Evolutionary conservation across 2,888 invertebrate genomes (phyloP), one percentile per base, ranked within the genome.

Genomic region (Dimorphilus gyrociliatus): DNA sequence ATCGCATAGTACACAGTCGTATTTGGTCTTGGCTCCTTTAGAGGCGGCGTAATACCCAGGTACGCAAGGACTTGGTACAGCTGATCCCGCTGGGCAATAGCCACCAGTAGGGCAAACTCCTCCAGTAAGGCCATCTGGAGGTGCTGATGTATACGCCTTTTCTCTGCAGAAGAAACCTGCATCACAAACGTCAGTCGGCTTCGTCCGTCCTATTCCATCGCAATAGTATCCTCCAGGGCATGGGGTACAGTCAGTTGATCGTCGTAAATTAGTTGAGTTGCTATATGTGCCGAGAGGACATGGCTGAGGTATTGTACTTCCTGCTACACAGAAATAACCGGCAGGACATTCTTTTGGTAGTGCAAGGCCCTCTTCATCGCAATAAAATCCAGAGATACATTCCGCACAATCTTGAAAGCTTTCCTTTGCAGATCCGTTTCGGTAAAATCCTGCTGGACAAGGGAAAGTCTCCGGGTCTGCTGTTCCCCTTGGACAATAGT

Each of bases 191-290:
- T 48, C 55, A 15, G 54, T 48, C 1, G 58, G 55, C 21, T 36
- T 42, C 10, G 53, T 56, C 5, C 45, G 35, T 3, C 55, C 57
- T 10, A 57, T 51, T 6, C 56, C 56, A 41, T 55, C 55, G 40
- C 58, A 58, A 40, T 57, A 58, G 26, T 51, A 46, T 4, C 58
- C 58, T 14, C 55, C 58, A 6, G 58, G 55, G 27, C 58, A 58
- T 1, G 55, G 55, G 8, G 54, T 52, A 33, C 58, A 58, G 33
- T 56, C 55, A n/a, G 51, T 48, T 28, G 47, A 48, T 19, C 49
- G 36, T 16, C 51, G 25, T 10, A 42, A 25, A 5, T 27, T 29
- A 3, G 53, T 53, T 4, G 50, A 51, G 42, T 57, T 55, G 32
- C 53, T 48, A 43, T 55, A 58, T 5, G 53, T 51, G n/a, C 58